Conservation (phyloP, 2,888 invertebrate species). For the Monochamus alternatus region DNA sequence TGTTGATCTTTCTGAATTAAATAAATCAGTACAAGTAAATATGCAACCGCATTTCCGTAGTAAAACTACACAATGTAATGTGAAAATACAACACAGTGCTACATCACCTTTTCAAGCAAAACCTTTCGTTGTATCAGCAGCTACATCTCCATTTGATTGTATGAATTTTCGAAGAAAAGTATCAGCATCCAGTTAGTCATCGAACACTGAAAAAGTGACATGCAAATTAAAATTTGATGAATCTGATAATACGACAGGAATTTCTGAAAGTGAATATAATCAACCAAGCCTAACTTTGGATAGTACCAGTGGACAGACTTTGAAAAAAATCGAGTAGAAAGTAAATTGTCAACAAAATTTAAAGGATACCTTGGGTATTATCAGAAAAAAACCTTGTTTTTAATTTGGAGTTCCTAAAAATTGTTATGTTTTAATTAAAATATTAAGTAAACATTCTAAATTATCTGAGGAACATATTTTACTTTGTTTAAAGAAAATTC, state of each 20-base stretch:
- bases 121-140: not conserved
- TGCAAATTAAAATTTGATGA: not conserved
- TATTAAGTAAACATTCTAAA: not conserved
- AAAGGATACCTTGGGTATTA: not conserved
- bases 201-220: not conserved
- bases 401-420: conserved; percentile 12
- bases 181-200: not conserved
- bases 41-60: not conserved
- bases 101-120: not conserved
- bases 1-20: too few species aligned
- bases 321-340: not conserved
- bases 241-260: not conserved
- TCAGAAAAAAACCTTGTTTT: too few species aligned
- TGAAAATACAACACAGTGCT: not conserved
- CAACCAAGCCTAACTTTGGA: not conserved
- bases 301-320: conserved; percentile 4
- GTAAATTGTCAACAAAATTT: conserved; percentile 2
- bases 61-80: not conserved
- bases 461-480: not conserved
- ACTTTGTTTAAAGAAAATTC: not conserved
- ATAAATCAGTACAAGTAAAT: conserved; percentile 9
- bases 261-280: conserved; percentile 5
- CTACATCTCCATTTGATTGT: not conserved
- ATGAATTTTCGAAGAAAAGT: not conserved
- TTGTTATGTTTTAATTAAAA: conserved; percentile 10